Evolutionary conservation across 2,888 invertebrate genomes (phyloP).

Genomic region (Drosophila sordidapex): DNA sequence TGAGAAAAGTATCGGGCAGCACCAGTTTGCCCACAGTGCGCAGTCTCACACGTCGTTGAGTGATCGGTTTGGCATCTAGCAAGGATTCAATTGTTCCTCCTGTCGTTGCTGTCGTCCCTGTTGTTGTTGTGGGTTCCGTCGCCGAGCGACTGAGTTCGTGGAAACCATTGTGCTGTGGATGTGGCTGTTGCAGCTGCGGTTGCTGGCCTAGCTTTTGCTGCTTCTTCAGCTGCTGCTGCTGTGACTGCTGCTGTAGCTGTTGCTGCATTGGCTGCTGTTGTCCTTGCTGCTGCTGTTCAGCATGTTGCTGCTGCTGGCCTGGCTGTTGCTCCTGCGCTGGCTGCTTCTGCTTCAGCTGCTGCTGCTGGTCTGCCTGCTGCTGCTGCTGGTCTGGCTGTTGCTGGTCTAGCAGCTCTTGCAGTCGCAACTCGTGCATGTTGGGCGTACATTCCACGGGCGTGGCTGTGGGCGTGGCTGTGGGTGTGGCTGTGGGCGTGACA

Average conservation of each 20-base stretch:
- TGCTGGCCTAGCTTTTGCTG: background rate
- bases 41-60: conserved; percentile 68
- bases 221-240: conserved; percentile 3
- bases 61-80: conserved; percentile 21
- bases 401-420: conserved; percentile 5
- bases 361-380: background rate
- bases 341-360: background rate
- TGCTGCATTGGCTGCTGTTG: background rate
- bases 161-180: conserved; percentile 13
- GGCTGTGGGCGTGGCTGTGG: conserved; percentile 74
- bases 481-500: conserved; percentile 79
- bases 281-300: background rate
- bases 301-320: background rate
- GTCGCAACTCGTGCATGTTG: conserved; percentile 15
- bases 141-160: conserved; percentile 35
- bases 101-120: background rate
- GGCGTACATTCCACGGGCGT: conserved; percentile 70
- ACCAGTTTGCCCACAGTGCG: conserved; percentile 82
- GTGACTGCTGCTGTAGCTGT: background rate
- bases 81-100: background rate
- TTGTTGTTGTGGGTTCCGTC: conserved; percentile 23
- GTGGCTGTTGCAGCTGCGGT: background rate
- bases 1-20: conserved; percentile 80
- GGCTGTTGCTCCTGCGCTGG: background rate
- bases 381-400: background rate